Conservation (phyloP, 2,113 vertebrate genomes). For the Stomatorhinus ivindoensis region DNA sequence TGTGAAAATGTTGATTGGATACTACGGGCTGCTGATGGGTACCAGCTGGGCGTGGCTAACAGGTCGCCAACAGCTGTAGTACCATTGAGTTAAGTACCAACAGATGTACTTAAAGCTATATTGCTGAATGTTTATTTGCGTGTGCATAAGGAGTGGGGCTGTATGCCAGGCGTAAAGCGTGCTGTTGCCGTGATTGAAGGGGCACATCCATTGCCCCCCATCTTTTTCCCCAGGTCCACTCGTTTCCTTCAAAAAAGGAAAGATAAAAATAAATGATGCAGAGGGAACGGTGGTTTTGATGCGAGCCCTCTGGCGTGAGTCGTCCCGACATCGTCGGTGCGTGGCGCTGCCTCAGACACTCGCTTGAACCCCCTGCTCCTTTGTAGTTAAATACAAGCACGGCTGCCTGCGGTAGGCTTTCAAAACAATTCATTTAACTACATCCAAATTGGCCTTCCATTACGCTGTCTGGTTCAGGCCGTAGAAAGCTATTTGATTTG, state of each 20-base stretch:
- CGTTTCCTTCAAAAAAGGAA: no score
- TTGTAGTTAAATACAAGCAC: background rate
- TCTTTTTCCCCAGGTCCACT: background rate
- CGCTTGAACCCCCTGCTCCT: background rate
- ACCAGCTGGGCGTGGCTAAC: background rate
- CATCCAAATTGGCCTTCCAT: slow-evolving; percentile 4
- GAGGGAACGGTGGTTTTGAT: background rate
- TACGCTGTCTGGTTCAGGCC: slow-evolving; percentile 20
- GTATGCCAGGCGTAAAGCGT: background rate
- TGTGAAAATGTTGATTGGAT: background rate
- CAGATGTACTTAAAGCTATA: background rate
- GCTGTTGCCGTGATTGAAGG: background rate
- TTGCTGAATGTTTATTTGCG: background rate
- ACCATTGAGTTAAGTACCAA: background rate
- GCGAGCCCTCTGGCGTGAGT: background rate
- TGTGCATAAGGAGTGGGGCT: background rate
- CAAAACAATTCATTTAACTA: slow-evolving; percentile 14
- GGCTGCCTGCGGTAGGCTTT: background rate
- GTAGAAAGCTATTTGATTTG: slow-evolving; percentile 27
- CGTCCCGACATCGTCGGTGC: no score
- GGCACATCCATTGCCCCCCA: background rate
- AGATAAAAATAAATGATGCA: background rate
- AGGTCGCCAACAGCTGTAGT: background rate
- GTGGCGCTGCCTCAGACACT: background rate
- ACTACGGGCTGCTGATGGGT: background rate